Evolutionary conservation across 2,797 vertebrate species (phyloP).

Genomic region (Siniperca obscura): DNA sequence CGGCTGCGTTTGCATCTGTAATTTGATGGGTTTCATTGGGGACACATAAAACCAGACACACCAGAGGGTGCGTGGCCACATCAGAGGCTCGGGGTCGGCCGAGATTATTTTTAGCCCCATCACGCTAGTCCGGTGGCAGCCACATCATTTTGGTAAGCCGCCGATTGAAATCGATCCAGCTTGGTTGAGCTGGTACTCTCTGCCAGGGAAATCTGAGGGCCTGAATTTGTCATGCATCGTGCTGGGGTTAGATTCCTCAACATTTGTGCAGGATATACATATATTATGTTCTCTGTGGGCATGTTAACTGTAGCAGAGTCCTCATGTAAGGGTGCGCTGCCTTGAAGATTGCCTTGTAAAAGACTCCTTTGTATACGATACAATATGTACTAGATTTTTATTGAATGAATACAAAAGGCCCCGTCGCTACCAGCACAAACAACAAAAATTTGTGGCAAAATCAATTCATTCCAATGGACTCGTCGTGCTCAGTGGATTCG

Average conservation of each 20-base stretch:
- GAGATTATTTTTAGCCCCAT: conserved; percentile 75
- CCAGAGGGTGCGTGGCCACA: conserved; percentile 77
- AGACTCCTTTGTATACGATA: background rate
- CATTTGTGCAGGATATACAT: conserved; percentile 50
- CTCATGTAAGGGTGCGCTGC: conserved; percentile 11
- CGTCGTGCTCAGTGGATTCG: rapidly evolving
- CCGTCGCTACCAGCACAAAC: background rate
- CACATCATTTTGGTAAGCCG: conserved; percentile 81
- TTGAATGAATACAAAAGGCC: background rate
- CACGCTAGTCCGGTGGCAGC: conserved; percentile 68
- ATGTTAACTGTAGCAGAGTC: conserved; percentile 23
- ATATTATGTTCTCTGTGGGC: conserved; percentile 33
- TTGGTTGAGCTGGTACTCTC: conserved; percentile 61
- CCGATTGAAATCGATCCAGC: conserved; percentile 79
- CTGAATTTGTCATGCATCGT: conserved; percentile 65
- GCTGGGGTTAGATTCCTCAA: conserved; percentile 60
- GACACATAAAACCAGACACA: conserved; percentile 77
- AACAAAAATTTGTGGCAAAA: background rate
- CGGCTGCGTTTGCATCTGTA: conserved; percentile 77
- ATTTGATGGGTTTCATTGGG: conserved; percentile 80
- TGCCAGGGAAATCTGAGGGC: conserved; percentile 70
- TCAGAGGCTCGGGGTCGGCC: conserved; percentile 67
- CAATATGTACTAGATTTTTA: background rate
- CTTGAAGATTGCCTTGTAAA: background rate
- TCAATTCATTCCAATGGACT: background rate